phyloP scores from a whole-genome alignment of 2,113 vertebrate species.

The Macaca nemestrina region DNA sequence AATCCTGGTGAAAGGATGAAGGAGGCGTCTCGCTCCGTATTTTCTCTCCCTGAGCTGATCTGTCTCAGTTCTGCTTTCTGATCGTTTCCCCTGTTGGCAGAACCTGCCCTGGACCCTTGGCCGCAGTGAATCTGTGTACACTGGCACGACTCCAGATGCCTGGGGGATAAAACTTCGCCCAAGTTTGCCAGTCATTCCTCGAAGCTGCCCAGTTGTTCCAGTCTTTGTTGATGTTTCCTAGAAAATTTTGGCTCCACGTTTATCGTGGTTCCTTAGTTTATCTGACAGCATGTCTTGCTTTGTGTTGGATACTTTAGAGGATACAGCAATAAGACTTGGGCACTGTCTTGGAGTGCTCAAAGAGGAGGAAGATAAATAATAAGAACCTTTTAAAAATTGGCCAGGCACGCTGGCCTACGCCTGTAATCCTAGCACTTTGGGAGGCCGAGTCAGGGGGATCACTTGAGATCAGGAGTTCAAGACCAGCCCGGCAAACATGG shows the following conservation, averaged over 20 bases:
- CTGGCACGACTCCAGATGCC: neutral
- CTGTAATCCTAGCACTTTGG: too few species aligned
- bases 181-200: neutral
- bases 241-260: slow-evolving; percentile 53
- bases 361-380: neutral
- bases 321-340: neutral
- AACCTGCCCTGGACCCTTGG: slow-evolving; percentile 42
- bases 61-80: neutral
- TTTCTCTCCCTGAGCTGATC: neutral
- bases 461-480: too few species aligned
- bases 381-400: neutral
- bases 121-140: neutral
- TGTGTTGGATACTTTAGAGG: neutral
- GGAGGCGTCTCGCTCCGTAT: neutral
- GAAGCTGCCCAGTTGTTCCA: neutral
- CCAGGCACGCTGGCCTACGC: too few species aligned
- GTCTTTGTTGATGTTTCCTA: slow-evolving; percentile 65
- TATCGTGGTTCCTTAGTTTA: slow-evolving; percentile 35
- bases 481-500: too few species aligned
- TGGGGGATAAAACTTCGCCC: neutral
- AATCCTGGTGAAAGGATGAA: neutral
- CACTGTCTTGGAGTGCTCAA: neutral
- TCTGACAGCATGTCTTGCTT: slow-evolving; percentile 15
- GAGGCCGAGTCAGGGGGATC: too few species aligned
- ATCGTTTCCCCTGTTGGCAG: slow-evolving; percentile 41